Conservation (phyloP, 2,888 invertebrate genomes). For the Drosophila nigricruria region DNA sequence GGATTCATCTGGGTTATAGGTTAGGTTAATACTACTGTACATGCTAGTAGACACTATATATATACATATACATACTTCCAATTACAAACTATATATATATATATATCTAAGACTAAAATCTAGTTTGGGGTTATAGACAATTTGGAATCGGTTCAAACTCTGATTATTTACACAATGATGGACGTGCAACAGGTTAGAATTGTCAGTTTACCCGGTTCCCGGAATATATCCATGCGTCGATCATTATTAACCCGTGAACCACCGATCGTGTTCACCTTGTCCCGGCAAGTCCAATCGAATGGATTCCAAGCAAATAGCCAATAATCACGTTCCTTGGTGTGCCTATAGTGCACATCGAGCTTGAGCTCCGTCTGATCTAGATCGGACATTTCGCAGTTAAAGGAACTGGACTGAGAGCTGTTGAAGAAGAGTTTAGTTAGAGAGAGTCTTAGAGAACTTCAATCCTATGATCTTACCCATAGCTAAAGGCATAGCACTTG, state of each 20-base stretch:
- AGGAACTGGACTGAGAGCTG: slow-evolving; percentile 83
- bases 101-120: slow-evolving; percentile 22
- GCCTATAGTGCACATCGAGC: slow-evolving; percentile 90
- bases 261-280: slow-evolving; percentile 85
- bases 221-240: slow-evolving; percentile 86
- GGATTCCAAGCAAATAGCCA: slow-evolving; percentile 93
- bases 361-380: slow-evolving; percentile 91
- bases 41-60: slow-evolving; percentile 43
- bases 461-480: slow-evolving; percentile 86
- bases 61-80: slow-evolving; percentile 50
- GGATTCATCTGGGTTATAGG: slow-evolving; percentile 55
- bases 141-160: slow-evolving; percentile 20
- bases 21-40: slow-evolving; percentile 49
- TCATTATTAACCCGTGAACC: slow-evolving; percentile 85
- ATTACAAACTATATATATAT: slow-evolving; percentile 45
- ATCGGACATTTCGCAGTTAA: slow-evolving; percentile 92
- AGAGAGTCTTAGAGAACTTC: fast-evolving
- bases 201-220: slow-evolving; percentile 85
- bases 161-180: slow-evolving; percentile 81
- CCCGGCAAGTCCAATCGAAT: slow-evolving; percentile 90
- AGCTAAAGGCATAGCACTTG: slow-evolving; percentile 92
- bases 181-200: slow-evolving; percentile 85
- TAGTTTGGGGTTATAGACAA: slow-evolving; percentile 34
- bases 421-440: background rate
- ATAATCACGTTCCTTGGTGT: slow-evolving; percentile 88